Evolutionary conservation across 2,797 vertebrate species (phyloP).

Genomic region (Sebastes elongatus): DNA sequence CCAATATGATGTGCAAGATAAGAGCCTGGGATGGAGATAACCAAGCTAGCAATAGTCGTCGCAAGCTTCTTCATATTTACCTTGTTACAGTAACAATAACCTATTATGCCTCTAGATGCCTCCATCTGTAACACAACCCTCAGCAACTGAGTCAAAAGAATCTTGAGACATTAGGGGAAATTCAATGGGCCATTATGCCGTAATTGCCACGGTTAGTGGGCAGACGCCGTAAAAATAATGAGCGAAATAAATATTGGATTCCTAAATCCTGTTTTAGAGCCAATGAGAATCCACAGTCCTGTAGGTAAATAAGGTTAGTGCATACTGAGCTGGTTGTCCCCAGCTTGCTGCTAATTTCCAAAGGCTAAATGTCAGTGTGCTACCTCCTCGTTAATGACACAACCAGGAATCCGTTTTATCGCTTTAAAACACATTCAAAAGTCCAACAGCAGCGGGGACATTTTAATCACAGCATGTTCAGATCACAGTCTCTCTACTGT

Average conservation of each 20-base stretch:
- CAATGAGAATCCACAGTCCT: neutral
- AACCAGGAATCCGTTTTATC: neutral
- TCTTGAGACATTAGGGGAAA: neutral
- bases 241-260: neutral
- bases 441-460: neutral
- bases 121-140: neutral
- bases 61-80: neutral
- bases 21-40: neutral
- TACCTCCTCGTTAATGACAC: constrained; percentile 1
- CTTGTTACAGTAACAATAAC: neutral
- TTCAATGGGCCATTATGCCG: neutral
- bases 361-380: constrained; percentile 19
- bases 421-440: constrained; percentile 10
- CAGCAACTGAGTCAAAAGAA: neutral
- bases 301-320: constrained; percentile 6
- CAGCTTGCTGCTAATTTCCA: constrained; percentile 25
- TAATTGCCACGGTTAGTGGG: neutral
- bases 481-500: neutral
- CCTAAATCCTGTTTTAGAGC: neutral
- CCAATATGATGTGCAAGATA: neutral
- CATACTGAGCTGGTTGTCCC: neutral
- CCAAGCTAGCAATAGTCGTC: neutral
- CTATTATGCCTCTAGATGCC: neutral
- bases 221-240: neutral
- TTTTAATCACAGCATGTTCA: constrained; percentile 30